A percentile compares a stretch with the other conserved stretches of the same genome.
These are phyloP conservation scores for Squalus acanthias DNA, from an alignment of 2,797 vertebrate species.

Conservation along the genomic window DNA sequence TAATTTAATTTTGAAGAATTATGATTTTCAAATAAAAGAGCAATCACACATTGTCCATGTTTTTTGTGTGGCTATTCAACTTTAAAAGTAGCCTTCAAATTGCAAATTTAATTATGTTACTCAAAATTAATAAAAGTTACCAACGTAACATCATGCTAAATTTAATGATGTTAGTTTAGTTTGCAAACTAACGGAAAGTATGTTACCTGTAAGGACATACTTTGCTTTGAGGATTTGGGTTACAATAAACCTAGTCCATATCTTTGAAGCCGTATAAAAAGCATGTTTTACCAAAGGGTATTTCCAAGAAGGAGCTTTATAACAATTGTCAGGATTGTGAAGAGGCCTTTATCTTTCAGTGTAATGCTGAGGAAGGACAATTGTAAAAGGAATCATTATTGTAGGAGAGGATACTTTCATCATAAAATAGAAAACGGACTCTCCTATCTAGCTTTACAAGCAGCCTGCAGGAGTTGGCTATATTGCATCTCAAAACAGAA, in stretches of 20 bases:
- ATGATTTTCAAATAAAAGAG: no score
- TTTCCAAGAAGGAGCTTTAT: background rate
- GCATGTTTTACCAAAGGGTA: background rate
- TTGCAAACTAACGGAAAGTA: background rate
- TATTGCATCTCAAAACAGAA: background rate
- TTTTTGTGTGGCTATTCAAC: no score
- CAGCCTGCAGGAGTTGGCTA: background rate
- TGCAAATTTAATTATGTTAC: no score
- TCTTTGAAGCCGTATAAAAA: background rate
- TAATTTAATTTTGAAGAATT: no score
- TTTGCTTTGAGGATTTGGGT: background rate
- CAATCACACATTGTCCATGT: no score
- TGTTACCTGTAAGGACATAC: background rate
- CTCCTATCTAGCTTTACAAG: background rate
- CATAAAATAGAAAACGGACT: background rate
- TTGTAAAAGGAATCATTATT: background rate
- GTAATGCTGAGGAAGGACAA: background rate
- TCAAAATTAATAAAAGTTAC: no score
- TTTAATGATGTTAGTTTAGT: background rate
- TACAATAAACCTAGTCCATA: background rate
- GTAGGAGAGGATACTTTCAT: background rate
- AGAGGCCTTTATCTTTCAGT: background rate
- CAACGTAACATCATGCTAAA: no score
- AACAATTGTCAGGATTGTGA: background rate
- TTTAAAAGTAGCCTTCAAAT: no score